Evolutionary conservation across 2,888 invertebrate species (phyloP).

Genomic region (Rhagonycha fulva): DNA sequence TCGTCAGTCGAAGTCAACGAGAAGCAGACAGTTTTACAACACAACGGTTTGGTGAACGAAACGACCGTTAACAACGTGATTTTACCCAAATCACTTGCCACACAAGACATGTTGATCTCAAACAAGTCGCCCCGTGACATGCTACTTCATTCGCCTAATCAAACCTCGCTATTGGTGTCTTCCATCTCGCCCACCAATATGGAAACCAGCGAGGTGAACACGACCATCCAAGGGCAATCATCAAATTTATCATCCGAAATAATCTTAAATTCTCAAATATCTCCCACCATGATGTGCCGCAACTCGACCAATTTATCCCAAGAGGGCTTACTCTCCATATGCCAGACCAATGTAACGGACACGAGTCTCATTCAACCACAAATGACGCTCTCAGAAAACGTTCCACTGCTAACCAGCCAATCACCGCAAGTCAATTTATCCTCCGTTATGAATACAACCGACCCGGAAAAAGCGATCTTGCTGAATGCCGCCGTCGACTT

Average conservation of each 20-base stretch:
- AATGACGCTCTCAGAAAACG: slow-evolving; percentile 13
- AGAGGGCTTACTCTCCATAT: slow-evolving; percentile 40
- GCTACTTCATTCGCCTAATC: slow-evolving; percentile 47
- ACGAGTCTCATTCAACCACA: slow-evolving; percentile 33
- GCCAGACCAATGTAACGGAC: slow-evolving; percentile 43
- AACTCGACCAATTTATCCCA: slow-evolving; percentile 38
- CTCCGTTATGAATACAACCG: slow-evolving; percentile 60
- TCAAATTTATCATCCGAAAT: slow-evolving; percentile 60
- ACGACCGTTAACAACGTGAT: slow-evolving; percentile 28
- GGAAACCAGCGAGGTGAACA: slow-evolving; percentile 52
- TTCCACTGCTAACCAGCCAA: slow-evolving; percentile 30
- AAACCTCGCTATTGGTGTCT: slow-evolving; percentile 39
- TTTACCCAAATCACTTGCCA: slow-evolving; percentile 24
- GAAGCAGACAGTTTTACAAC: slow-evolving; percentile 29
- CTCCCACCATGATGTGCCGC: slow-evolving; percentile 64
- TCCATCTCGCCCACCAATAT: slow-evolving; percentile 38
- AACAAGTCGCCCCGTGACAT: slow-evolving; percentile 47
- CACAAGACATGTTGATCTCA: slow-evolving; percentile 41
- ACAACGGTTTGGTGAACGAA: slow-evolving; percentile 18
- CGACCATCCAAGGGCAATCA: slow-evolving; percentile 46
- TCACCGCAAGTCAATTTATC: slow-evolving; percentile 37
- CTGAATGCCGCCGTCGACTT: slow-evolving; percentile 75
- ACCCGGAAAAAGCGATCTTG: slow-evolving; percentile 75
- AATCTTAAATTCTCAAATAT: slow-evolving; percentile 65
- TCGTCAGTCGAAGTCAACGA: slow-evolving; percentile 15